A percentile compares a stretch with the other conserved stretches of the same genome.
These are phyloP conservation scores for Drosophila sp. DNA, from an alignment of 1,140 invertebrate species.

Conservation along the genomic window DNA sequence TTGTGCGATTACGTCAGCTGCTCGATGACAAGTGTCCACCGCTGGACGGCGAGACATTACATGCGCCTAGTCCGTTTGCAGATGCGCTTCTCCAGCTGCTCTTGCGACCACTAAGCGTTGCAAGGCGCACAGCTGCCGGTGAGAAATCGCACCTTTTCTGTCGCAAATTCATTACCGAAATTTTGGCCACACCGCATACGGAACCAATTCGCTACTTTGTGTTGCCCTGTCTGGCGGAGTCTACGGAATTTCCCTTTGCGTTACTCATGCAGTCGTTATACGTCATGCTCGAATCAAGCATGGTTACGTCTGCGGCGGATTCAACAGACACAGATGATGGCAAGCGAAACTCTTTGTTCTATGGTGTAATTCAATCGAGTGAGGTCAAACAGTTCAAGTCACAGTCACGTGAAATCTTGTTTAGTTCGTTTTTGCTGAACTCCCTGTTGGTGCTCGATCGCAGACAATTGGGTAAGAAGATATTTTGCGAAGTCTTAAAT, in stretches of 20 bases:
- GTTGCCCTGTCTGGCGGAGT: constrained; percentile 86
- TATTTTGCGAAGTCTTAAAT: neutral
- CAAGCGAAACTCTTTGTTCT: constrained; percentile 41
- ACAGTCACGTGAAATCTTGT: constrained; percentile 41
- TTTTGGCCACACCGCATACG: constrained; percentile 86
- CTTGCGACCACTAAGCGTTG: constrained; percentile 88
- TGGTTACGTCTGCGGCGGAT: neutral
- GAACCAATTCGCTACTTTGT: constrained; percentile 87
- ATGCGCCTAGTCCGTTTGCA: constrained; percentile 90
- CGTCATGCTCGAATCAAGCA: constrained; percentile 33
- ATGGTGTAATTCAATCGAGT: neutral
- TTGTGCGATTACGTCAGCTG: constrained; percentile 88
- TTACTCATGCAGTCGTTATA: constrained; percentile 79
- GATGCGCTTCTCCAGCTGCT: constrained; percentile 91
- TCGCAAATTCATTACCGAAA: constrained; percentile 85
- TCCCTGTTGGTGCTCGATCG: constrained; percentile 89
- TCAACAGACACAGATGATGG: constrained; percentile 9
- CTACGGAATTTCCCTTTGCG: constrained; percentile 86
- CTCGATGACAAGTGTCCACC: constrained; percentile 90
- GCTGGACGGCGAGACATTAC: constrained; percentile 88
- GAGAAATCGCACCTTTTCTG: constrained; percentile 56
- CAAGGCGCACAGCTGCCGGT: constrained; percentile 22
- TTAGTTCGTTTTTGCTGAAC: constrained; percentile 86
- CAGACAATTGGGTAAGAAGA: constrained; percentile 86
- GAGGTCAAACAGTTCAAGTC: constrained; percentile 5